A percentile compares a stretch with the other conserved stretches of the same genome.
These are phyloP conservation scores for Erebia aethiops DNA, from an alignment of 2,888 invertebrate genomes.

Conservation along the genomic window DNA sequence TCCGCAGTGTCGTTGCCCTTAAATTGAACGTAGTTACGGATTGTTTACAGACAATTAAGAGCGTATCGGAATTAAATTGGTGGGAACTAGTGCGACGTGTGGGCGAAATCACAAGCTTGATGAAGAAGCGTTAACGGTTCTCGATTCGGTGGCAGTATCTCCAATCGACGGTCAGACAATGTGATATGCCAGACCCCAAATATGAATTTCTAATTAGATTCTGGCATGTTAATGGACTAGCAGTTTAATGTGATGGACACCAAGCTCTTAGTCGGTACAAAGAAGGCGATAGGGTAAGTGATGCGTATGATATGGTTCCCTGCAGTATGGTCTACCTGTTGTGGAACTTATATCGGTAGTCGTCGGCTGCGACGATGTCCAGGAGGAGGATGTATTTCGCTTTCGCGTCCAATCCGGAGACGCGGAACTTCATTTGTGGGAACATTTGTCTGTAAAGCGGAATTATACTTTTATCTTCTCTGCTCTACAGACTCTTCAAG, in stretches of 20 bases:
- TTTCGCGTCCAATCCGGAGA: conserved; percentile 98
- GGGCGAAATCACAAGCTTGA: conserved; percentile 79
- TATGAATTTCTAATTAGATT: conserved; percentile 13
- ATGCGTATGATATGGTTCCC: conserved; percentile 39
- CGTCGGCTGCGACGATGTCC: conserved; percentile 99
- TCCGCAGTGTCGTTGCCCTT: conserved; percentile 76
- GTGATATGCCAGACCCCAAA: conserved; percentile 12
- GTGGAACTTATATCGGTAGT: conserved; percentile 99
- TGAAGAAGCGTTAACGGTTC: conserved; percentile 70
- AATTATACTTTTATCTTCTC: conserved; percentile 47
- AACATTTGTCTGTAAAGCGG: conserved; percentile 97
- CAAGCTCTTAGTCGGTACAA: conserved; percentile 52
- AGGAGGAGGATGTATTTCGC: conserved; percentile 99
- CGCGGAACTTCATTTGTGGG: conserved; percentile 99
- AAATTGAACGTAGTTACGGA: conserved; percentile 77
- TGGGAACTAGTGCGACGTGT: conserved; percentile 77
- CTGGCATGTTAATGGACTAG: conserved; percentile 38
- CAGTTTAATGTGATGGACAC: conserved; percentile 53
- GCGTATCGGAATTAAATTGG: conserved; percentile 65
- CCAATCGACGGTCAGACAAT: conserved; percentile 60
- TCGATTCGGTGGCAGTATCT: conserved; percentile 62
- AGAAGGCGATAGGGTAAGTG: conserved; percentile 52
- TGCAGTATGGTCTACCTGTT: conserved; percentile 87
- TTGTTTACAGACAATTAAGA: conserved; percentile 76
- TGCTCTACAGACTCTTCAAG: conserved; percentile 3